A percentile compares a stretch with the other conserved stretches of the same genome.
Conservation (phyloP, 2,888 invertebrate genomes). For the Drosophila greeni region DNA sequence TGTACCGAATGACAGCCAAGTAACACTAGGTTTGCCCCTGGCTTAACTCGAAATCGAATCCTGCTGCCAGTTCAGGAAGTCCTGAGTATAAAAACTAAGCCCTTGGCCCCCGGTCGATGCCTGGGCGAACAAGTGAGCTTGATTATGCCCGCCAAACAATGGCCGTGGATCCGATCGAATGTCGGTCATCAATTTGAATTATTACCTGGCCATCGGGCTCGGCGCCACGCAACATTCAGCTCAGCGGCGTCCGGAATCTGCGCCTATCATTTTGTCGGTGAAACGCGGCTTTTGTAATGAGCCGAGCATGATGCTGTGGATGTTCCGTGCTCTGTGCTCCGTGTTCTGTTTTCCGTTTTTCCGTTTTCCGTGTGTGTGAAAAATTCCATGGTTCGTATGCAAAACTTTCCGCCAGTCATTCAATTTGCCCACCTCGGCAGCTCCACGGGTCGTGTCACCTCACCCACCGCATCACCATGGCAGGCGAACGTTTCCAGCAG, state of each 20-base stretch:
- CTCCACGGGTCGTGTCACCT: conserved; percentile 5
- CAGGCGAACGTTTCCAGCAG: background rate
- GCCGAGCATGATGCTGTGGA: conserved; percentile 60
- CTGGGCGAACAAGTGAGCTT: conserved; percentile 25
- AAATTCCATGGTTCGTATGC: conserved; percentile 24
- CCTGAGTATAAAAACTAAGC: background rate
- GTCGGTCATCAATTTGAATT: conserved; percentile 39
- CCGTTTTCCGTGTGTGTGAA: conserved; percentile 25
- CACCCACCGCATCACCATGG: background rate
- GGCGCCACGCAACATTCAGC: conserved; percentile 1
- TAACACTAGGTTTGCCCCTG: background rate
- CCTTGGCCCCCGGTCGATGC: background rate
- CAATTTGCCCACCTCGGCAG: conserved; percentile 42
- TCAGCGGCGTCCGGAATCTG: conserved; percentile 15
- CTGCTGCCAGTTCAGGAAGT: background rate
- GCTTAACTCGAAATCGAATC: conserved; percentile 10
- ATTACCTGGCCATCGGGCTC: conserved; percentile 23
- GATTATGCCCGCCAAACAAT: conserved; percentile 15
- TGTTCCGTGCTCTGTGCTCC: conserved; percentile 19
- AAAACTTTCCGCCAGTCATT: conserved; percentile 57
- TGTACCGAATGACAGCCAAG: background rate
- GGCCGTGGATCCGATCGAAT: conserved; percentile 25
- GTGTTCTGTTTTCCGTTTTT: conserved; percentile 5
- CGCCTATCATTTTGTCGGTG: conserved; percentile 41
- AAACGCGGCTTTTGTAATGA: conserved; percentile 64